Percentiles rank a stretch among this genome's conserved stretches.
phyloP scores from a whole-genome alignment of 2,888 invertebrate species.

The Cephus sareptanus region DNA sequence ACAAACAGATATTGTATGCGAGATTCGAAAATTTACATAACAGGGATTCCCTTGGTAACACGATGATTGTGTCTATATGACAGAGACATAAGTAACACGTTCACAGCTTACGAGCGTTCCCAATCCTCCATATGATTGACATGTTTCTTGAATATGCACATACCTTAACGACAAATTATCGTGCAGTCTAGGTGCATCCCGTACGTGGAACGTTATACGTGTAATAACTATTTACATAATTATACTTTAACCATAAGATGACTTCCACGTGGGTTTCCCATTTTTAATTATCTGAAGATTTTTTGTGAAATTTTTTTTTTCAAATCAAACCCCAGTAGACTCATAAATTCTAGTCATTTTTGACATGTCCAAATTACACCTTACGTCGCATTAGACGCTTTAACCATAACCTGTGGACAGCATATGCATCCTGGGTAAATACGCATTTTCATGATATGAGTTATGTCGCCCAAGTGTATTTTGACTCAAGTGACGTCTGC shows the following conservation, averaged over 20 bases:
- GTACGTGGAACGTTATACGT: neutral
- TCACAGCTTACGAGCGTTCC: neutral
- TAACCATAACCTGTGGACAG: neutral
- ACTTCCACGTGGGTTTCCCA: neutral
- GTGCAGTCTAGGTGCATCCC: neutral
- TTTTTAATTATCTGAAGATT: neutral
- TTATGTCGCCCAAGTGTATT: neutral
- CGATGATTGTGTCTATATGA: neutral
- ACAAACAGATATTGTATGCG: constrained; percentile 1
- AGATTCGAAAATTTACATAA: constrained; percentile 3
- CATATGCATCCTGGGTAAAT: neutral
- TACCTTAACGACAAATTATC: neutral
- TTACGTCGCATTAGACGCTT: neutral
- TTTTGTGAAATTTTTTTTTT: neutral
- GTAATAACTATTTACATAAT: neutral
- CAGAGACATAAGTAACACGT: neutral
- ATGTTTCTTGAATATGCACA: neutral
- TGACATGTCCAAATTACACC: neutral
- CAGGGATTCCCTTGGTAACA: neutral
- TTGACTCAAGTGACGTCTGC: no score
- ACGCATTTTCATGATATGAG: neutral
- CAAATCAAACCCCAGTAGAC: neutral
- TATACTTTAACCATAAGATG: neutral
- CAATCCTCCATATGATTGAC: neutral
- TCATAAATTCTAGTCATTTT: neutral